Conservation (phyloP, 1,140 invertebrate species). For the Diprion similis region DNA sequence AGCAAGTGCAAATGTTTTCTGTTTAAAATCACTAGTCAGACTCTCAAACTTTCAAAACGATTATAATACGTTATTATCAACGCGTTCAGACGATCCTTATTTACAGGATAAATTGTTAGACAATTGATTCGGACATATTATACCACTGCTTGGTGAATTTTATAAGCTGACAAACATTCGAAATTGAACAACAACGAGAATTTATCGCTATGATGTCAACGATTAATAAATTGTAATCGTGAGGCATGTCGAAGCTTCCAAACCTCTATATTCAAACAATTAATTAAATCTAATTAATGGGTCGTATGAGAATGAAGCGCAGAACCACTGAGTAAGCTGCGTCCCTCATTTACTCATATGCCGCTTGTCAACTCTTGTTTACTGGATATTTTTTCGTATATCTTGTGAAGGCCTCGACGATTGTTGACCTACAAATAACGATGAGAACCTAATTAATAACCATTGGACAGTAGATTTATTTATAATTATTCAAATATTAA, state of each 20-base stretch:
- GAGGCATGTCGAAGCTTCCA: background rate
- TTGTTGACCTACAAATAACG: slow-evolving; percentile 52
- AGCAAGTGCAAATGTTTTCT: background rate
- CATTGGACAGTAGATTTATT: too few relatives aligned
- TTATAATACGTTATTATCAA: background rate
- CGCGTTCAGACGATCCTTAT: too few relatives aligned
- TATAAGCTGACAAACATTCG: background rate
- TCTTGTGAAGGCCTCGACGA: slow-evolving; percentile 63
- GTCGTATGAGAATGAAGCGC: background rate
- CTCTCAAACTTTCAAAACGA: background rate
- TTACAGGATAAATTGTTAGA: too few relatives aligned
- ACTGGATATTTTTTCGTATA: slow-evolving; percentile 62
- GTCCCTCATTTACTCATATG: background rate
- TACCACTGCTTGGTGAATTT: background rate
- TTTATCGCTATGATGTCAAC: background rate
- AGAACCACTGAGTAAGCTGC: background rate
- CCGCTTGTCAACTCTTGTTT: slow-evolving; percentile 42
- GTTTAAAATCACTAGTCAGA: background rate
- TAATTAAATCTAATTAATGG: background rate
- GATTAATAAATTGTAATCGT: background rate
- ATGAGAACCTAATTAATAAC: slow-evolving; percentile 16
- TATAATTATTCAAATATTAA: too few relatives aligned
- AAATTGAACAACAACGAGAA: background rate
- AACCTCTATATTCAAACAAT: background rate
- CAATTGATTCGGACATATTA: too few relatives aligned